Evolutionary conservation across 2,888 invertebrate species (phyloP).

Genomic region (Tenthredo notha): DNA sequence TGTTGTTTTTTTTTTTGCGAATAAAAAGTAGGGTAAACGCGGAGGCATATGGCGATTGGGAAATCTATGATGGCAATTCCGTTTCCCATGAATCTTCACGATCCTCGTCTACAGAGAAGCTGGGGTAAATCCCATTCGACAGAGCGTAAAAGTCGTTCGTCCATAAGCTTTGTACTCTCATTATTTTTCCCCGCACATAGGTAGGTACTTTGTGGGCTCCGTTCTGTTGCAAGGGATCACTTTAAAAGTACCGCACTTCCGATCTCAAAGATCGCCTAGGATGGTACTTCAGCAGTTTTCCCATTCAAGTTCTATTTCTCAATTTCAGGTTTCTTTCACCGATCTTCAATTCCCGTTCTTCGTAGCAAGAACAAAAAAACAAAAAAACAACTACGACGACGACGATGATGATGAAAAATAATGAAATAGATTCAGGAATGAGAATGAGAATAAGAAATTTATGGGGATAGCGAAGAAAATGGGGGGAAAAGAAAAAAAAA

Average conservation of each 20-base stretch:
- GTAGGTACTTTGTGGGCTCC: conserved; percentile 8
- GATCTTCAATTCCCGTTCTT: background rate
- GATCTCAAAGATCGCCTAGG: conserved; percentile 30
- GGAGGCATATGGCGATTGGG: background rate
- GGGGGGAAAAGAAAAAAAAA: background rate
- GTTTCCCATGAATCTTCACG: conserved; percentile 12
- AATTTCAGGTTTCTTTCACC: background rate
- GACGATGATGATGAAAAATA: background rate
- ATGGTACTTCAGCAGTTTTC: background rate
- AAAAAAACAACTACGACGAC: background rate
- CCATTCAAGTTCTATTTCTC: background rate
- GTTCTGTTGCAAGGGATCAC: background rate
- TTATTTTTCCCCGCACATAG: conserved; percentile 20
- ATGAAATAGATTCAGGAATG: background rate
- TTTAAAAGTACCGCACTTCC: conserved; percentile 37
- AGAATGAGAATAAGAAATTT: conserved; percentile 9
- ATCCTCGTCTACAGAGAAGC: conserved; percentile 2
- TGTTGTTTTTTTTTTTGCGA: background rate
- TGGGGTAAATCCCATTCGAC: conserved; percentile 22
- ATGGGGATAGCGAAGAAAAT: conserved; percentile 13
- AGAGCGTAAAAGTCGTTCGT: conserved; percentile 43
- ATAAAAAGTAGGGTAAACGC: background rate
- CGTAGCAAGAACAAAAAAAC: background rate
- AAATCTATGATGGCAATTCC: conserved; percentile 21
- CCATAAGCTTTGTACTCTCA: conserved; percentile 43